Percentiles rank a stretch among this genome's conserved stretches.
These are phyloP conservation scores for Agrochola circellaris DNA, from an alignment of 2,888 invertebrate species.

Conservation along the genomic window DNA sequence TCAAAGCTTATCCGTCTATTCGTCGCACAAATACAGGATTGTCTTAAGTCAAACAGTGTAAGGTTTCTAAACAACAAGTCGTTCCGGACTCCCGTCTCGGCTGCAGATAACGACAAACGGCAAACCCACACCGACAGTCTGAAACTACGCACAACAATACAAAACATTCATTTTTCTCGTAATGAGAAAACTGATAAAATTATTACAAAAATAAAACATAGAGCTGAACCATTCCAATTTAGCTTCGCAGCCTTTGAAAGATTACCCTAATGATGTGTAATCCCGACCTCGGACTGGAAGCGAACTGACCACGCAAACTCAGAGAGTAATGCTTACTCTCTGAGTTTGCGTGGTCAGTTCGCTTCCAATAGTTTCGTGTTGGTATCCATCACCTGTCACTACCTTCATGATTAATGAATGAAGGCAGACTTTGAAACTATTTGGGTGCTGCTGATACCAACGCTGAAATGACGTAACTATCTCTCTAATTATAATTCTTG, in stretches of 20 bases:
- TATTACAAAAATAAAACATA: constrained; percentile 14
- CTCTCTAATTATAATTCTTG: constrained; percentile 46
- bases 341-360: constrained; percentile 48
- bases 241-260: constrained; percentile 27
- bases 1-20: constrained; percentile 19
- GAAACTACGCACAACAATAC: constrained; percentile 6
- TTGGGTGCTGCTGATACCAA: constrained; percentile 43
- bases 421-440: constrained; percentile 58
- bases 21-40: constrained; percentile 10
- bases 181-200: constrained; percentile 23
- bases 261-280: constrained; percentile 38
- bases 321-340: no score
- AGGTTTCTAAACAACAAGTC: constrained; percentile 21
- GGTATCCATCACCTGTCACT: constrained; percentile 53
- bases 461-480: constrained; percentile 46
- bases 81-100: not conserved
- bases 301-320: no score
- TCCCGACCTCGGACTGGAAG: constrained; percentile 9
- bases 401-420: constrained; percentile 62
- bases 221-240: constrained; percentile 5
- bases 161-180: constrained; percentile 20
- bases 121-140: not conserved
- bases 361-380: constrained; percentile 57
- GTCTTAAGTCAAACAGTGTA: constrained; percentile 27
- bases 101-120: constrained; percentile 12